Percentiles rank a stretch among this genome's conserved stretches.
phyloP scores from a whole-genome alignment of 2,113 vertebrate genomes.

The Aramus guarauna region DNA sequence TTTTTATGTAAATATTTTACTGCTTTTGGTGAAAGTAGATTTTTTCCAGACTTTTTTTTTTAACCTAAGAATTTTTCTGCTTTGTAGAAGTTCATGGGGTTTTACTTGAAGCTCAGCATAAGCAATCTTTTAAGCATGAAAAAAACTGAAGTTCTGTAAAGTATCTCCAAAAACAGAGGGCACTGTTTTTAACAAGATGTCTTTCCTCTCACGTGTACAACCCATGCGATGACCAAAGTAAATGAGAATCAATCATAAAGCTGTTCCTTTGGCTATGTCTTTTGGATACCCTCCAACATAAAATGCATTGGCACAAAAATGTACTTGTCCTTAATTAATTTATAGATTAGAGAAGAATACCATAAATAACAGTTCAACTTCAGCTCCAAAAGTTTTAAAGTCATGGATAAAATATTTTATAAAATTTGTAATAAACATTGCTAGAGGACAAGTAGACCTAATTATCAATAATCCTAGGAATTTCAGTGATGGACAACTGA shows the following conservation, averaged over 20 bases:
- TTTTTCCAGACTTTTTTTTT: neutral
- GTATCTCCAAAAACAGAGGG: neutral
- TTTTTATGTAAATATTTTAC: neutral
- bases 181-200: slow-evolving; percentile 27
- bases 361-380: slow-evolving; percentile 46
- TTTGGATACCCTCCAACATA: slow-evolving; percentile 42
- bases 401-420: neutral
- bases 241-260: slow-evolving; percentile 22
- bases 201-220: slow-evolving; percentile 24
- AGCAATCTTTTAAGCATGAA: neutral
- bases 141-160: neutral
- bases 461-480: slow-evolving; percentile 69
- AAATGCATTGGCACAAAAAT: slow-evolving; percentile 41
- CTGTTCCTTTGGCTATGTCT: slow-evolving; percentile 33
- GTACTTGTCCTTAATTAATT: slow-evolving; percentile 53
- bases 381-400: neutral
- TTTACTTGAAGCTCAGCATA: neutral
- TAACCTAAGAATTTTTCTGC: neutral
- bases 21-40: neutral
- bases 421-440: neutral
- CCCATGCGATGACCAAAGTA: slow-evolving; percentile 6
- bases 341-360: slow-evolving; percentile 33
- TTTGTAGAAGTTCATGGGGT: neutral
- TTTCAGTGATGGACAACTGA: slow-evolving; percentile 61
- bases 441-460: slow-evolving; percentile 44